phyloP scores from a whole-genome alignment of 2,797 vertebrate species.

The Rhyacichthys aspro region DNA sequence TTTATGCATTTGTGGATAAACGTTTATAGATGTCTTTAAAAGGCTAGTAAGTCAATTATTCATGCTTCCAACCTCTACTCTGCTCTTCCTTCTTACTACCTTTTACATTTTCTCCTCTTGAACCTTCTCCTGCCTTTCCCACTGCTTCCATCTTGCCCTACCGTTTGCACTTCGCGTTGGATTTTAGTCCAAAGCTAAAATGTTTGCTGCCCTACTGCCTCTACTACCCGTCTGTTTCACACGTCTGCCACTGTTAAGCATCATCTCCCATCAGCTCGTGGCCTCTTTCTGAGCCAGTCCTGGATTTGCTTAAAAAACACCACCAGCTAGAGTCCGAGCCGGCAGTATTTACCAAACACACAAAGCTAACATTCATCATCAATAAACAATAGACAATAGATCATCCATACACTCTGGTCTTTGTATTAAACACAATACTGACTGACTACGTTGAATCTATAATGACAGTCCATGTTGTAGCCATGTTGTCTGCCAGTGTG shows the following conservation, averaged over 20 bases:
- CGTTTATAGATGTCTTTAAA: slow-evolving; percentile 51
- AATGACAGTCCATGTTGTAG: slow-evolving; percentile 23
- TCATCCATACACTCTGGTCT: slow-evolving; percentile 35
- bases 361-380: slow-evolving; percentile 36
- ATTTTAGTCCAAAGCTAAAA: slow-evolving; percentile 17
- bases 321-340: slow-evolving; percentile 31
- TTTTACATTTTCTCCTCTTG: not conserved
- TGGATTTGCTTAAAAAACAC: slow-evolving; percentile 44
- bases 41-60: slow-evolving; percentile 64
- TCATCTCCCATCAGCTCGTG: slow-evolving; percentile 57
- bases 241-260: slow-evolving; percentile 65
- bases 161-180: not conserved
- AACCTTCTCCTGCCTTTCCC: not conserved
- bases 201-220: slow-evolving; percentile 28
- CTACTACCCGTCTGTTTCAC: slow-evolving; percentile 29
- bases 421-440: slow-evolving; percentile 22
- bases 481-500: slow-evolving; percentile 23
- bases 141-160: slow-evolving; percentile 17
- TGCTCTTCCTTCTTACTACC: slow-evolving; percentile 12
- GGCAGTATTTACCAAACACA: slow-evolving; percentile 47
- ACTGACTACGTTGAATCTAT: slow-evolving; percentile 36
- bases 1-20: slow-evolving; percentile 28
- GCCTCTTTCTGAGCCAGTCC: slow-evolving; percentile 52
- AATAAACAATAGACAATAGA: too few species aligned
- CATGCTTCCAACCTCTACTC: slow-evolving; percentile 47